Evolutionary conservation across 1,140 invertebrate genomes (phyloP), one percentile per base, ranked within the genome.

Genomic region (Asobara japonica): DNA sequence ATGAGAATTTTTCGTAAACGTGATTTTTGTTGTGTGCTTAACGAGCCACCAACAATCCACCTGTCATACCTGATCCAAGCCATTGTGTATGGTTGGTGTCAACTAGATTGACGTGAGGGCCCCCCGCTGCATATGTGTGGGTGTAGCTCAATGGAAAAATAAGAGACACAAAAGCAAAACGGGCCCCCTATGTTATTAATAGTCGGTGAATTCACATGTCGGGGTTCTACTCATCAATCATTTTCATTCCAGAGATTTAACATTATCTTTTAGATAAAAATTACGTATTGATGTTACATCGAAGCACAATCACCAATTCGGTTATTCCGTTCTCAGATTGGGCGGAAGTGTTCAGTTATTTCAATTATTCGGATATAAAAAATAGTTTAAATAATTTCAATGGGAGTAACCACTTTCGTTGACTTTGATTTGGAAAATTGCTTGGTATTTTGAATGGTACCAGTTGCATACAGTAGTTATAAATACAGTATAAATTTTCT

Each of bases 21-120:
- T 61, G 25, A 30, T 31, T 3, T 30, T 56, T 51, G 38, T 72
- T 56, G 20, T 8, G 11, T 22, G 36, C 36, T 45, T 30, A 65
- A 62, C 36, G 61, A 72, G 67, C 65, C 73, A 61, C 48, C 65
- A 61, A 56, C n/a, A n/a, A 69, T 79, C 77, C 75, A 78, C 45
- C 65, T 72, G 81, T 78, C 79, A 81, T 20, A 72, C 25, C 18
- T 66, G 79, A 77, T n/a, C n/a, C n/a, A n/a, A n/a, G 65, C 70
- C 75, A 80, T 80, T 65, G 72, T 72, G 51, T 77, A 75, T 83
- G 81, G 82, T 82, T 83, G 77, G 78, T 77, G 80, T 82, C 75
- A 76, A 76, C 70, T 74, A 65, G 76, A 33, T 74, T 66, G 76
- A 80, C 74, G 72, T 38, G 69, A 76, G 78, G n/a, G 78, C 81